A percentile compares a stretch with the other conserved stretches of the same genome.
Evolutionary conservation across 2,797 vertebrate genomes (phyloP).

Genomic region (Myoxocephalus aenaeus): DNA sequence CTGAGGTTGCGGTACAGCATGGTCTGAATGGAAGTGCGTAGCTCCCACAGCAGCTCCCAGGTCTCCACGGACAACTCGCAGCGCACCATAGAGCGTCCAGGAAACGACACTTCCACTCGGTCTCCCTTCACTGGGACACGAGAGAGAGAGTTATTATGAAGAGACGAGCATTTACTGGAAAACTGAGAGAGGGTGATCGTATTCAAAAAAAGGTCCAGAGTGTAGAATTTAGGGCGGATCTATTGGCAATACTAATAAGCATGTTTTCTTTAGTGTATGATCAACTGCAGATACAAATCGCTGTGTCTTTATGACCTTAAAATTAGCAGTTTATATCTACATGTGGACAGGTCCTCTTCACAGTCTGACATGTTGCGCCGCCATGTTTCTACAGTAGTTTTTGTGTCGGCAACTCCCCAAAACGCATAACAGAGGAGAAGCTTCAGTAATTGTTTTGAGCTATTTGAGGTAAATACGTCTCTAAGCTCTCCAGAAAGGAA

Average conservation of each 20-base stretch:
- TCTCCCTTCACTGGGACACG: slow-evolving; percentile 79
- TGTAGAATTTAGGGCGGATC: background rate
- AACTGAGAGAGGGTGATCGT: background rate
- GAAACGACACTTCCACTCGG: slow-evolving; percentile 87
- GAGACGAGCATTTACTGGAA: background rate
- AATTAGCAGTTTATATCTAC: too few species aligned
- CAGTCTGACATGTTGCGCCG: too few species aligned
- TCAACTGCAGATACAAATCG: background rate
- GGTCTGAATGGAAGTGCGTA: slow-evolving; percentile 90
- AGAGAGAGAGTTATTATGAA: background rate
- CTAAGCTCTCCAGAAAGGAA: background rate
- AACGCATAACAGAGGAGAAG: too few species aligned
- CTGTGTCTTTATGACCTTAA: too few species aligned
- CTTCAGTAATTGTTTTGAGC: background rate
- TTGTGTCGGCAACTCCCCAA: too few species aligned
- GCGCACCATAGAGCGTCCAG: slow-evolving; percentile 86
- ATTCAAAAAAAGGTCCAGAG: background rate
- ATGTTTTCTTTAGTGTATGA: background rate
- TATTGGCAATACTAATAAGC: background rate
- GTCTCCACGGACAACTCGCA: slow-evolving; percentile 86
- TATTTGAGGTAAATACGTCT: background rate
- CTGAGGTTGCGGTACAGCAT: slow-evolving; percentile 92
- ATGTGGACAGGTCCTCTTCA: too few species aligned
- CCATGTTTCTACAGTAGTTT: too few species aligned
- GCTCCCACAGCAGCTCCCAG: slow-evolving; percentile 90